These are phyloP conservation scores for Lamprotornis superbus DNA, from an alignment of 2,113 vertebrate species.

Conservation along the genomic window DNA sequence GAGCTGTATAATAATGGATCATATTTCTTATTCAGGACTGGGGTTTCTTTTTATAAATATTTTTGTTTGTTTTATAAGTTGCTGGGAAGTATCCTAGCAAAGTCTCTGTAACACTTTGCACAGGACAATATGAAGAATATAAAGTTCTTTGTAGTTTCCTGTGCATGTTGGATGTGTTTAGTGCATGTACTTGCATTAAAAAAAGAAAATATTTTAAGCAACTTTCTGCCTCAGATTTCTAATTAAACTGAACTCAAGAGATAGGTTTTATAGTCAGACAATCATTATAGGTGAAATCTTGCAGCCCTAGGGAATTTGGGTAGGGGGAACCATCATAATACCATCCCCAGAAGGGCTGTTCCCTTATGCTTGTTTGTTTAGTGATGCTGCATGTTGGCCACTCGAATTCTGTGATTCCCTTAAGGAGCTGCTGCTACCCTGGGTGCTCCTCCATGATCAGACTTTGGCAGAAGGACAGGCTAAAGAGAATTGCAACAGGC, in stretches of 20 bases:
- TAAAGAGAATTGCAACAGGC: not conserved
- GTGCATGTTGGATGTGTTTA: accelerated
- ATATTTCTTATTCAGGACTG: not conserved
- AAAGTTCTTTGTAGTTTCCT: not conserved
- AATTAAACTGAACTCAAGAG: not conserved
- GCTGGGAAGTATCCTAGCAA: not conserved
- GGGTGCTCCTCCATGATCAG: not conserved
- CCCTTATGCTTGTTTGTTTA: not conserved
- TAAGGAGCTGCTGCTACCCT: not conserved
- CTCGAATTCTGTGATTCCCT: not conserved
- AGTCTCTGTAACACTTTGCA: not conserved
- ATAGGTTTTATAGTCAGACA: not conserved
- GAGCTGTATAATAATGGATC: not conserved
- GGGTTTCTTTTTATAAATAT: not conserved
- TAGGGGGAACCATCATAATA: not conserved
- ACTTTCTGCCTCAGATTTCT: not conserved
- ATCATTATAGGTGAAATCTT: not conserved
- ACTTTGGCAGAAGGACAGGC: not conserved
- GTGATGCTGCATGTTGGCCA: not conserved
- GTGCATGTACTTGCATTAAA: accelerated
- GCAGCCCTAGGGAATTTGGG: not conserved
- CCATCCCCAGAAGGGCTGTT: not conserved
- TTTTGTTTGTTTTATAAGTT: not conserved
- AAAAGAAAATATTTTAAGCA: not conserved
- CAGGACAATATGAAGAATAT: not conserved